These are phyloP conservation scores for Tyria jacobaeae DNA, from an alignment of 2,888 invertebrate genomes.

Conservation along the genomic window DNA sequence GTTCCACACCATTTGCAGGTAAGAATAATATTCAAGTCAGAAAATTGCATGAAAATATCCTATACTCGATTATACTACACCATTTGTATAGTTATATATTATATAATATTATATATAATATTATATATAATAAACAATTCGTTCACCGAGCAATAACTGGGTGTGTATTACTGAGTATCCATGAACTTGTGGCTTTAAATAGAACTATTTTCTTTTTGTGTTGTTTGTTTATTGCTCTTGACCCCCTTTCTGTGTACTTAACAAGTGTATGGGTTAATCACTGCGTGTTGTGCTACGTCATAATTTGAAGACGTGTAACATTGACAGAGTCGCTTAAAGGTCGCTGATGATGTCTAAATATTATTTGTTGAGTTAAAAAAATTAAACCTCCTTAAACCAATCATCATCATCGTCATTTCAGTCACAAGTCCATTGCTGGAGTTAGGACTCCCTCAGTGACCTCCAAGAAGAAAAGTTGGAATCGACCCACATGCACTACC, in stretches of 20 bases:
- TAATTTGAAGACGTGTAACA: neutral
- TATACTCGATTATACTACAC: too few relatives aligned
- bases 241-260: neutral
- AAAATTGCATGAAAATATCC: too few relatives aligned
- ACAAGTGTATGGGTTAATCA: neutral
- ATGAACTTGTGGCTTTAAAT: constrained; percentile 19
- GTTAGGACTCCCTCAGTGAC: neutral
- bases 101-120: too few relatives aligned
- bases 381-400: neutral
- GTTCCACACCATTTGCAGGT: too few relatives aligned
- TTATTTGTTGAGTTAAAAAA: neutral
- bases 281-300: neutral
- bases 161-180: constrained; percentile 3
- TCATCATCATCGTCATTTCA: neutral
- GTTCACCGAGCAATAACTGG: constrained; percentile 7
- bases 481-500: too few relatives aligned
- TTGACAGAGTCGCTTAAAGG: neutral
- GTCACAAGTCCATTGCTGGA: neutral
- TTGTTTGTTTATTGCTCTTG: neutral
- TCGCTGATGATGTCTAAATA: neutral
- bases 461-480: too few relatives aligned
- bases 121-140: constrained; percentile 11
- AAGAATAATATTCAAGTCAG: too few relatives aligned
- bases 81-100: too few relatives aligned
- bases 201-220: constrained; percentile 1